phyloP scores from a whole-genome alignment of 2,888 invertebrate species.

The Drosophila neoperkinsi region DNA sequence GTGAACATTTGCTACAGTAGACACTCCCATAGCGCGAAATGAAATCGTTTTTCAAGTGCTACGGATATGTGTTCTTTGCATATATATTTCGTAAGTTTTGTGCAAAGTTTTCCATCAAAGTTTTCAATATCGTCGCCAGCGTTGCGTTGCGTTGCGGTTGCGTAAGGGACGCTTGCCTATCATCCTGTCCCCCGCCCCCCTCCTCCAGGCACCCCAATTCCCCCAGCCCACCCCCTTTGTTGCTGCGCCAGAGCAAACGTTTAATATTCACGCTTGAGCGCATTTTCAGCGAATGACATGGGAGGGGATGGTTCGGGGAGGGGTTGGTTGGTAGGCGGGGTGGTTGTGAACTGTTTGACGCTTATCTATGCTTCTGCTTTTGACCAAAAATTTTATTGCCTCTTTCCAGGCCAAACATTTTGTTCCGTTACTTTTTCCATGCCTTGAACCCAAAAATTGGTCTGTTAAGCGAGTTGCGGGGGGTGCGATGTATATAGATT shows the following conservation, averaged over 20 bases:
- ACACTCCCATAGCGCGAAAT: not conserved
- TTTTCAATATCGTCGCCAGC: constrained; percentile 46
- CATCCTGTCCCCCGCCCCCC: not conserved
- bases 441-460: constrained; percentile 32
- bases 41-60: constrained; percentile 5
- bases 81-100: constrained; percentile 34
- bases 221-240: not conserved
- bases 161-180: constrained; percentile 47
- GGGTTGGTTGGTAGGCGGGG: not conserved
- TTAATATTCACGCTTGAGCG: constrained; percentile 82
- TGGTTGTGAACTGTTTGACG: constrained; percentile 80
- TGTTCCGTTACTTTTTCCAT: constrained; percentile 49
- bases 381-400: constrained; percentile 80
- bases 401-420: constrained; percentile 75
- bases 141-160: constrained; percentile 42
- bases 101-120: constrained; percentile 43
- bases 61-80: constrained; percentile 16
- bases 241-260: constrained; percentile 67
- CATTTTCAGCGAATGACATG: constrained; percentile 43
- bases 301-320: not conserved
- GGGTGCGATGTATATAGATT: constrained; percentile 1
- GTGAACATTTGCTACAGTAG: not conserved
- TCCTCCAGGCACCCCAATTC: not conserved
- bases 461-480: not conserved
- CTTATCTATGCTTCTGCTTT: constrained; percentile 75